Base-by-base conservation (phyloP, 2,113 vertebrate species). In the Cyprinodon variegatus region DNA sequence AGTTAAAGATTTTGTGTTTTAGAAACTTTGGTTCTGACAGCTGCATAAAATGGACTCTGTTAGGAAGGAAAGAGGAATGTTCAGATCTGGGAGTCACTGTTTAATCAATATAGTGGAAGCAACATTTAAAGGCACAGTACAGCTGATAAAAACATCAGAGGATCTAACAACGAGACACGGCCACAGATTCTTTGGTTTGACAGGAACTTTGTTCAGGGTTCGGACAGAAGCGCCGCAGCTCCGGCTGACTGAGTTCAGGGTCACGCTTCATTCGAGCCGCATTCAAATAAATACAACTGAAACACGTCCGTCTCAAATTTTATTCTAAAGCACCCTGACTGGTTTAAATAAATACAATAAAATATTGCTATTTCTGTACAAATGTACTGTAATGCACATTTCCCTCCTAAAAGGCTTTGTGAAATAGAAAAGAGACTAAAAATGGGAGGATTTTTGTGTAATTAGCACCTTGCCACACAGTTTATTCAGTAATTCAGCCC, bases 311-410 rank as follows among this genome's bases (percentile, higher is more conserved):
- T 83, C 84, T 89, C 88, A 86, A 88, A 91, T 84, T 87, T 74
- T 80, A 72, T 89, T 88, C 82, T 87, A 90, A 86, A 92, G 91
- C 92, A 95, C 93, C 93, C 88, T 93, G 93, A 87, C 93, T 91
- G 85, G 84, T 93, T 94, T 93, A 84, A 95, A 95, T 95, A 95
- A 95, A 95, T 95, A 95, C 89, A 94, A 91, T 94, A 94, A 92
- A 94, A 94, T 92, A 94, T 90, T 88, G 90, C 91, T 91, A 91
- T 93, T 90, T 94, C 93, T 95, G 93, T 94, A 95, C 94, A 95
- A 92, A 92, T 91, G 91, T 83, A 86, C 88, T 92, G 86, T 92
- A 93, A 94, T 93, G 94, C 92, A 93, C 92, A 91, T 92, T 93
- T 88, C 83, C 91, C 92, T 88, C 90, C 87, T 73, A 78, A 87